Conservation (phyloP, 1,140 invertebrate species). For the Vanessa tameamea region DNA sequence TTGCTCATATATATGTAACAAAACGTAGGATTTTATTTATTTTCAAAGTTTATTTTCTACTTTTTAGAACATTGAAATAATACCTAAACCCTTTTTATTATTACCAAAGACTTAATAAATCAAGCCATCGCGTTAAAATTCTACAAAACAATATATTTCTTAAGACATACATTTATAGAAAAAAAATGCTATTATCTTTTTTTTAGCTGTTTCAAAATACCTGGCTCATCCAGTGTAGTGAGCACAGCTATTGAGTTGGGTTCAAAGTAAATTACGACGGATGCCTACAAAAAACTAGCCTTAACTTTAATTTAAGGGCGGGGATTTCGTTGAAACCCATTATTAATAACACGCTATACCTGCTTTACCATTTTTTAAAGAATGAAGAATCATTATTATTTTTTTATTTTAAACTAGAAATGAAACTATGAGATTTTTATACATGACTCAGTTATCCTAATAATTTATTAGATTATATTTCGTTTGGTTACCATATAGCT, state of each 20-base stretch:
- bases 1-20: no score
- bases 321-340: conserved; percentile 4
- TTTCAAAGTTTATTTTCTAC: no score
- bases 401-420: no score
- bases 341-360: conserved; percentile 9
- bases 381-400: neutral
- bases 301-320: conserved; percentile 26
- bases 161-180: neutral
- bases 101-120: no score
- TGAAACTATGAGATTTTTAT: no score
- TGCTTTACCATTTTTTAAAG: conserved; percentile 7
- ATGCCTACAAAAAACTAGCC: conserved; percentile 19
- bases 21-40: no score
- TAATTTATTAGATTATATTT: no score
- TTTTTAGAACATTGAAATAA: no score
- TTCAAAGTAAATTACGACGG: conserved; percentile 18
- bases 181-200: neutral
- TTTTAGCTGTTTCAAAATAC: conserved; percentile 10
- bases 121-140: neutral
- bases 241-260: conserved; percentile 16
- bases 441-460: no score
- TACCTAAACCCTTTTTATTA: no score
- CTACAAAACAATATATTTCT: neutral
- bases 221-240: conserved; percentile 9
- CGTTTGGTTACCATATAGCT: no score